A percentile compares a stretch with the other conserved stretches of the same genome.
These are phyloP conservation scores for Bergia puertoricense DNA, from an alignment of 92 coral and sea anemone genomes.

Conservation along the genomic window DNA sequence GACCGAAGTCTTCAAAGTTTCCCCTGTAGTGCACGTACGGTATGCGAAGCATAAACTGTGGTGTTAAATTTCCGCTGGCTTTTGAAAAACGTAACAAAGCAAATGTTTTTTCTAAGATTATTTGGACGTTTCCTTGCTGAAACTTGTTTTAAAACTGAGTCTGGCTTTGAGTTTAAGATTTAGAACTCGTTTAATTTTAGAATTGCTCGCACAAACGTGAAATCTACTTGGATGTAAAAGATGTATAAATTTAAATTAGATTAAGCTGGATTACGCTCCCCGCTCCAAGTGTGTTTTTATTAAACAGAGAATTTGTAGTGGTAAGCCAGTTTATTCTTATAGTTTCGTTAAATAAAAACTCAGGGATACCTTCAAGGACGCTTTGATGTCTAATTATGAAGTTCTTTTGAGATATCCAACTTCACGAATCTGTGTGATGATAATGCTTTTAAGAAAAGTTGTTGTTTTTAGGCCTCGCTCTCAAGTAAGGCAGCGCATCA, in stretches of 20 bases:
- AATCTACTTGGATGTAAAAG: not conserved
- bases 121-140: not conserved
- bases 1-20: not conserved
- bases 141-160: not conserved
- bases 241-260: constrained; percentile 42
- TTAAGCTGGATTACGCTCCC: constrained; percentile 21
- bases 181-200: not conserved
- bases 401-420: not conserved
- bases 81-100: not conserved
- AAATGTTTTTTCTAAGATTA: not conserved
- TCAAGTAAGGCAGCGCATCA: not conserved
- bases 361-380: not conserved
- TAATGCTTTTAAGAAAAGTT: not conserved
- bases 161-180: not conserved
- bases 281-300: constrained; percentile 22
- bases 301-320: not conserved
- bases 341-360: constrained; percentile 28
- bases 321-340: constrained; percentile 4
- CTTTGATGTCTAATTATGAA: not conserved
- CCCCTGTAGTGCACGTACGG: not conserved
- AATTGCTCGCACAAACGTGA: not conserved
- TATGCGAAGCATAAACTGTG: constrained; percentile 2
- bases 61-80: constrained; percentile 4
- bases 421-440: not conserved
- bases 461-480: not conserved